Base-by-base conservation (phyloP, 2,797 vertebrate species). In the Girardinus metallicus region DNA sequence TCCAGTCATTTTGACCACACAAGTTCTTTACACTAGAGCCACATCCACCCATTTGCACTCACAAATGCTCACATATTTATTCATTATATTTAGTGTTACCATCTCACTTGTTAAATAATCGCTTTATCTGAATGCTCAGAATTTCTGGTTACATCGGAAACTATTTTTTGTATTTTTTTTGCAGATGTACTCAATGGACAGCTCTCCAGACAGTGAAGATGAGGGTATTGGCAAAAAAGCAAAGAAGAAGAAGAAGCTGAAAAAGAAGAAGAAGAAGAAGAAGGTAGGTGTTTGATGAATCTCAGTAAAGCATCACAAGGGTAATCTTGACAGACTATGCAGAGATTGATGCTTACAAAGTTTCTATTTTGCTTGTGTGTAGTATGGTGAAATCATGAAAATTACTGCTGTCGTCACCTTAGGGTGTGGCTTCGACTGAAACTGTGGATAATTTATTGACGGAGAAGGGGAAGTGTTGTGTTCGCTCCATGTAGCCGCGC, bases 161-260 rank as follows among this genome's bases (percentile, higher is more conserved):
- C n/a, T 0, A 60, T 60, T 31, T 29, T 60, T 60, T 60, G 4
- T 60, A 29, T 16, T 34, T 23, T 64, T 68, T 23, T 64, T 68
- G 13, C 31, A 92, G 21, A 5, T 70, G 23, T 74, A 70, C 76
- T 85, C 92, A 0, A 5, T 47, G 0, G 89, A 94, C 74, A 94
- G 91, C 76, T 93, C 89, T 29, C n/a, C 77, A 1, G 94, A 94
- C 77, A 93, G 91, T 3, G 93, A 93, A 10, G 91, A 93, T 47
- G 93, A 95, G 72, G 88, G 75, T 2, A 46, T 86, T 0, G 46
- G 85, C 75, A 85, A 92, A 76, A 93, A 90, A 76, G 75, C 85
- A 49, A 94, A 93, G 84, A 92, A 90, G 75, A 93, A 93, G 80
- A 90, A 89, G 75, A 84, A 75, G 36, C 23, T 87, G n/a, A 91